Evolutionary conservation across 2,113 vertebrate species (phyloP), one percentile per base, ranked within the genome.

Genomic region (Microtus montanus): DNA sequence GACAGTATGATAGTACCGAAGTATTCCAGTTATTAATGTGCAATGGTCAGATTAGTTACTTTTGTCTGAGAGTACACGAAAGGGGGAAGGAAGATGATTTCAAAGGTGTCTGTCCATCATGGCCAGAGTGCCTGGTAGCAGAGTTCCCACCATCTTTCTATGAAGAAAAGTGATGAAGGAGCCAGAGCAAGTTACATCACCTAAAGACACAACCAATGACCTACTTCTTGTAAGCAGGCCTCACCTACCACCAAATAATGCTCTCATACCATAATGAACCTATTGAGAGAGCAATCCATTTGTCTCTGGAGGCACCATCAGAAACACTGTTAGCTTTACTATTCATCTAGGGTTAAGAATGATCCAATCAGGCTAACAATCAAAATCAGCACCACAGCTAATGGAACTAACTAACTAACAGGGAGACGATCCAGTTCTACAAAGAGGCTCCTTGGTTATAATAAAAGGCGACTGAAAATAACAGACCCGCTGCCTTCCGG

Each of bases 401-500:
- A 58, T 79, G 54, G 38, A 41, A 24, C n/a, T 82, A 79, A 24
- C n/a, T 82, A 79, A 54, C 68, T 82, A 79, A 54, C 68, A 68
- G 61, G 35, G 63, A 80, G 85, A 89, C 28, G 35, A 90, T 63
- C 28, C 82, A 92, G 13, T 91, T 94, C 82, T 87, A 41, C n/a
- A 93, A 75, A 22, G 30, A 90, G 35, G 63, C 94, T 1, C 38
- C 12, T 63, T 87, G 68, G 52, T 7, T n/a, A 30, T 49, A 44
- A 96, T 52, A 83, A 94, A 95, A 92, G 26, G 49, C 66, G 93
- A 49, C 9, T 12, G 49, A 54, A 92, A 95, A 41, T 49, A 84
- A 90, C 5, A n/a, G 49, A 30, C 28, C 41, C 33, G 13, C 54
- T 92, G 44, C 70, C 35, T 49, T 64, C 35, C 41, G 20, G 7